A percentile compares a stretch with the other conserved stretches of the same genome.
Conservation (phyloP, 2,113 vertebrate genomes). For the Gorsachius goisagi region DNA sequence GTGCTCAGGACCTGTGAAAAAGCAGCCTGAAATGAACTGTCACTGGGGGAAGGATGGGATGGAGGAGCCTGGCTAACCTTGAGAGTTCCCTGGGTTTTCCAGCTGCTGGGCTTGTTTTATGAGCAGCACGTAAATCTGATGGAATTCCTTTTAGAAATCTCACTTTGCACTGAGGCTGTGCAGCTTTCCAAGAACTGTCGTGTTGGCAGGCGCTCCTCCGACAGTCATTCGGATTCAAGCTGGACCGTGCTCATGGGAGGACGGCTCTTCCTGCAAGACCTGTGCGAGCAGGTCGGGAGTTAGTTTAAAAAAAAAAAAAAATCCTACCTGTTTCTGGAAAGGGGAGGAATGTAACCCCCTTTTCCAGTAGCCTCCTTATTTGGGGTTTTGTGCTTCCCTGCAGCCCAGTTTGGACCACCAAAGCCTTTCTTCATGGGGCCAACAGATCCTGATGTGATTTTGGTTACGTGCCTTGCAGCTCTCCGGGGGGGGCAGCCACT, state of each 20-base stretch:
- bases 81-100: background rate
- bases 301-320: background rate
- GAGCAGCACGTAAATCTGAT: background rate
- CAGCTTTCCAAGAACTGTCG: slow-evolving; percentile 26
- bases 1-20: background rate
- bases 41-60: background rate
- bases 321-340: background rate
- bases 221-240: background rate
- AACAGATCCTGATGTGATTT: background rate
- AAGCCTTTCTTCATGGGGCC: background rate
- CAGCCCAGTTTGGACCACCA: background rate
- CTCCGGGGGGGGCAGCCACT: background rate
- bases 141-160: slow-evolving; percentile 8
- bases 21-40: background rate
- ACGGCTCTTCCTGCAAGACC: background rate
- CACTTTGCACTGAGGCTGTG: background rate
- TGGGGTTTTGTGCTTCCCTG: background rate
- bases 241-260: background rate
- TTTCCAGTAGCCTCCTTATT: background rate
- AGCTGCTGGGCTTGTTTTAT: slow-evolving; percentile 7
- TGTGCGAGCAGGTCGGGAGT: background rate
- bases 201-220: background rate
- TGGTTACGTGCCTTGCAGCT: background rate
- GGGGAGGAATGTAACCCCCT: background rate
- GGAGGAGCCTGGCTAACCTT: background rate